Evolutionary conservation across 2,888 invertebrate genomes (phyloP), one percentile per base, ranked within the genome.

Genomic region (Drosophila imparisetae): DNA sequence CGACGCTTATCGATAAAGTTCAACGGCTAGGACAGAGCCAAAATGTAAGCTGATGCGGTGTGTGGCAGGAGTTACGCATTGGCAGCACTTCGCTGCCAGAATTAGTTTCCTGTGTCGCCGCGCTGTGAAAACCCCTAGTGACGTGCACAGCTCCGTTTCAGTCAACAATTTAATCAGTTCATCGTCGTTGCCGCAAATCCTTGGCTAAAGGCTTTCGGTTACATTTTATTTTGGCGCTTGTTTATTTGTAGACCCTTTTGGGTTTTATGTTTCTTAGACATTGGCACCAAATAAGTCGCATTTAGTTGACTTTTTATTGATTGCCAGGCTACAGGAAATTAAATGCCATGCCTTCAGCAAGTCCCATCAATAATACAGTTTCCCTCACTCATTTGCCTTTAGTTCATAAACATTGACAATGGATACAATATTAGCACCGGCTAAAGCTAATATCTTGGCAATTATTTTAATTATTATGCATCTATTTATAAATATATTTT

Each of bases 131-230:
- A 54, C 70, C 77, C 74, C 66, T 36, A 75, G 83, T 69, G 71
- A 66, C 64, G 30, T 11, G 36, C 27, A 57, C 45, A 38, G 71
- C 60, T 67, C 65, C 55, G 68, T 58, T 81, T 72, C 78, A 79
- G 88, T 81, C 80, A 89, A 86, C 86, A 82, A 89, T 85, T 87
- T 86, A 86, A 86, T 89, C 90, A 86, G 89, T 87, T 83, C 83
- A 75, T 75, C 83, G 89, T 70, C 71, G 64, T 63, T 69, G 71
- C 79, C 87, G 75, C 80, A 80, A 89, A 86, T 80, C 76, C 83
- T 68, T 70, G 60, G 79, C 72, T 72, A 80, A 80, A 80, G 78
- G 78, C 69, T 65, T 80, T 79, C n/a, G 63, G 57, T 66, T 61
- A 79, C 80, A 75, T 68, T 80, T 71, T 49, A 69, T 75, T 72